Base-by-base conservation (phyloP, 2,888 invertebrate species). In the Athripsodes cinereus region DNA sequence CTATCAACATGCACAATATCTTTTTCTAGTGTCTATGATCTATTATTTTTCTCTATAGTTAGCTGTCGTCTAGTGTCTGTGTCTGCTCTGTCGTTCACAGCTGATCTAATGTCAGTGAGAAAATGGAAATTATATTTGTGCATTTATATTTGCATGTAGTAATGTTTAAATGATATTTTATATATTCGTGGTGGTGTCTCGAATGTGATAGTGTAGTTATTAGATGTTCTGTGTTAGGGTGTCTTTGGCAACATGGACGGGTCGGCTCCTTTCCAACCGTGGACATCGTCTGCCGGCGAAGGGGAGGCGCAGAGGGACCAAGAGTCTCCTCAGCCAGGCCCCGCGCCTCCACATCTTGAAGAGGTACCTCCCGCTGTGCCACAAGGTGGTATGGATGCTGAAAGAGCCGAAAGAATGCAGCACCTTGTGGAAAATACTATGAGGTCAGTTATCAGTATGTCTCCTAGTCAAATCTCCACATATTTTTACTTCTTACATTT, bases 401-500 rank as follows among this genome's bases (percentile, higher is more conserved):
- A 68, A 66, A 76, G 76, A 73, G 71, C 77, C 69, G 71, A 74
- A 68, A 77, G 77, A 62, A 81, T 84, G 75, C 82, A 83, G 66
- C 80, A 81, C 69, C 80, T 83, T 70, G 81, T 84, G 65, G 84
- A 84, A 69, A 83, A 82, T 69, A 80, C 82, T 68, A 78, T 84
- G 68, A 83, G 83, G 84, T 84, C 76, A 60, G 67, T 59, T 16
- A n/a, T 46, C 16, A 46, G 16, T 11, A 31, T 31, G n/a, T n/a
- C n/a, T n/a, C n/a, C 11, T 31, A 8, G 40, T 8, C 40, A 40
- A 13, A n/a, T 40, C 11, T 40, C 16, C 3, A 13, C 40, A 40
- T 40, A 40, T 40, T 40, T 50, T 49, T 46, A 19, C 22, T 53
- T 57, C 3, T 57, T 31, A 11, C 40, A 34, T 26, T 11, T 20